These are phyloP conservation scores for Malaclemys terrapin DNA, from an alignment of 2,113 vertebrate genomes.

Conservation along the genomic window DNA sequence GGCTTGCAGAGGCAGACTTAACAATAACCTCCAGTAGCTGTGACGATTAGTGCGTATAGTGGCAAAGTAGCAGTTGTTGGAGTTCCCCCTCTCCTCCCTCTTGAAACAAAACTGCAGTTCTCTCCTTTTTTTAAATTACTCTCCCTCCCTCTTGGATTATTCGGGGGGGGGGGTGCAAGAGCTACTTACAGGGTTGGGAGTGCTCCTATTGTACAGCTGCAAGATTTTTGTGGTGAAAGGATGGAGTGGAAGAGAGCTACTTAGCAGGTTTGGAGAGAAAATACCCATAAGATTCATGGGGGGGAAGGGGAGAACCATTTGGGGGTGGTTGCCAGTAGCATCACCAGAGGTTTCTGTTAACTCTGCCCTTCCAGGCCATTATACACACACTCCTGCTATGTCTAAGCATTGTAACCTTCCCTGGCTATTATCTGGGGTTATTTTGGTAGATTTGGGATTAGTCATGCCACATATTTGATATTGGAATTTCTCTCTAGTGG, in stretches of 20 bases:
- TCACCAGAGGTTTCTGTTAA: neutral
- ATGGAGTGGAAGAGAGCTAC: constrained; percentile 23
- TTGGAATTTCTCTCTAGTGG: constrained; percentile 70
- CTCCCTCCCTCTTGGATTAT: constrained; percentile 48
- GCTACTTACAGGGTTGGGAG: neutral
- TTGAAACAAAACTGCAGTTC: constrained; percentile 21
- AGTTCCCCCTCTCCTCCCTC: neutral
- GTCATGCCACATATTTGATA: constrained; percentile 67
- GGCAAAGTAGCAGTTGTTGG: constrained; percentile 56
- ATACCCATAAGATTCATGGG: neutral
- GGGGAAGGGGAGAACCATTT: neutral
- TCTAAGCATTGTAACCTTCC: constrained; percentile 50
- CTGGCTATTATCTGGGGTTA: constrained; percentile 47
- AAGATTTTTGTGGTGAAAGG: neutral
- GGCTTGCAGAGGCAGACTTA: constrained; percentile 5
- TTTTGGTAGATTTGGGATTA: constrained; percentile 60
- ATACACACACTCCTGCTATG: constrained; percentile 36
- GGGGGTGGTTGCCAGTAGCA: neutral
- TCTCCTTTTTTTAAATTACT: neutral
- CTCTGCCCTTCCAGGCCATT: neutral
- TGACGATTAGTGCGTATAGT: neutral
- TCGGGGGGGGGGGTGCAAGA: constrained; percentile 46
- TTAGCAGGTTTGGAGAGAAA: neutral
- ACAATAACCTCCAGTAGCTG: neutral
- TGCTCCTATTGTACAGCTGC: neutral